These are phyloP conservation scores for Chrysolina oricalcia DNA, from an alignment of 2,888 invertebrate genomes.

Conservation along the genomic window DNA sequence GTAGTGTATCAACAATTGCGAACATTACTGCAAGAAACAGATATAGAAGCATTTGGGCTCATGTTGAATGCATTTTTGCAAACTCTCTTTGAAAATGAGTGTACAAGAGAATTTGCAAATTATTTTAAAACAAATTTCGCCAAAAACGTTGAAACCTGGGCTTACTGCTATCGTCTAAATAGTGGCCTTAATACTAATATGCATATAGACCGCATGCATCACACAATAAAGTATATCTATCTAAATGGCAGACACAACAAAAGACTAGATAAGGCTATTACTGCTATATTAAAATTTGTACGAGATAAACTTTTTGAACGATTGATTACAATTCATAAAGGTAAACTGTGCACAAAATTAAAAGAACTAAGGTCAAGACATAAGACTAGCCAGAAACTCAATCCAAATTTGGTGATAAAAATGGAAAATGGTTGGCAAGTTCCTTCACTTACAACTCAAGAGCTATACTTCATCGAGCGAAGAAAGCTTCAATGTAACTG, in stretches of 20 bases:
- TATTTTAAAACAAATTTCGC: constrained; percentile 27
- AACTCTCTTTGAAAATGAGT: not conserved
- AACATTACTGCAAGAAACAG: not conserved
- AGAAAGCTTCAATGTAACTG: not conserved
- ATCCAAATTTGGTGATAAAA: not conserved
- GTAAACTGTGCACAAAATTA: constrained; percentile 19
- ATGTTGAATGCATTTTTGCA: constrained; percentile 2
- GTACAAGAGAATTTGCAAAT: constrained; percentile 25
- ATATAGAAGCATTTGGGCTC: constrained; percentile 1
- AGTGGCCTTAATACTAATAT: constrained; percentile 29
- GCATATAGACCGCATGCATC: constrained; percentile 41
- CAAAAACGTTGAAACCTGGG: constrained; percentile 24
- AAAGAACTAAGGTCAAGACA: constrained; percentile 11
- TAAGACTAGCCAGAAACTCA: constrained; percentile 5
- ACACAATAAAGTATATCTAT: constrained; percentile 37
- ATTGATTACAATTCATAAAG: constrained; percentile 10
- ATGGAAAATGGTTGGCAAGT: constrained; percentile 11
- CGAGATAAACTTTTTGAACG: constrained; percentile 26
- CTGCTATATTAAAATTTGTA: constrained; percentile 23
- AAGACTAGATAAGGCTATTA: constrained; percentile 32
- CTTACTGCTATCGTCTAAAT: constrained; percentile 32
- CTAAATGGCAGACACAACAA: constrained; percentile 26
- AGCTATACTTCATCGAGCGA: constrained; percentile 9
- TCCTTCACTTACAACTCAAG: not conserved
- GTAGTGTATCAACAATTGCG: not conserved